A percentile compares a stretch with the other conserved stretches of the same genome.
These are phyloP conservation scores for Turritopsis dohrnii DNA, from an alignment of 30 jellyfish, hydroid and myxozoan genomes.

Conservation along the genomic window DNA sequence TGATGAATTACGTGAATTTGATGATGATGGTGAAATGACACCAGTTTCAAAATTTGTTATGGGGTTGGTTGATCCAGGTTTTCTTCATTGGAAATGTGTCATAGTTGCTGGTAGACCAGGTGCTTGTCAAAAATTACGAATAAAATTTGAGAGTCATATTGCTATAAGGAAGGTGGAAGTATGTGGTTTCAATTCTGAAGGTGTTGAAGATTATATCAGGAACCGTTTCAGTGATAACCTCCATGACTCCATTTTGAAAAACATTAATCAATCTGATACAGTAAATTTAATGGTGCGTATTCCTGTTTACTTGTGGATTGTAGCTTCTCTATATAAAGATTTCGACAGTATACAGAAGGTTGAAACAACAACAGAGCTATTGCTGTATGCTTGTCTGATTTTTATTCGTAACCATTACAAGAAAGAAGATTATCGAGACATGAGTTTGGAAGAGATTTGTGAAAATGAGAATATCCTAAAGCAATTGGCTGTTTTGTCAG, in stretches of 20 bases:
- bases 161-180: neutral
- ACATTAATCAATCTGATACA: neutral
- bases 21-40: neutral
- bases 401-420: constrained; percentile 7
- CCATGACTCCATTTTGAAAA: neutral
- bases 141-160: neutral
- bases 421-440: neutral
- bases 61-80: neutral
- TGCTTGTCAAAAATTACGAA: neutral
- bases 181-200: constrained; percentile 3
- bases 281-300: neutral
- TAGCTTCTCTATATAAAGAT: neutral
- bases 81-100: neutral
- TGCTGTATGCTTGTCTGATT: neutral
- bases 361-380: constrained; percentile 10
- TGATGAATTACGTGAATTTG: neutral
- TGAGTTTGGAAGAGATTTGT: constrained; percentile 12
- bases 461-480: neutral
- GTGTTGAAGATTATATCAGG: neutral
- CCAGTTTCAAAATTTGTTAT: neutral
- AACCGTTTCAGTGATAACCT: neutral
- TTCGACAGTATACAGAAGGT: neutral
- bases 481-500: neutral
- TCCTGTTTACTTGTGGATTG: constrained; percentile 9
- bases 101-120: constrained; percentile 8